These are phyloP conservation scores for Thyatira batis DNA, from an alignment of 2,888 invertebrate species.

Conservation along the genomic window DNA sequence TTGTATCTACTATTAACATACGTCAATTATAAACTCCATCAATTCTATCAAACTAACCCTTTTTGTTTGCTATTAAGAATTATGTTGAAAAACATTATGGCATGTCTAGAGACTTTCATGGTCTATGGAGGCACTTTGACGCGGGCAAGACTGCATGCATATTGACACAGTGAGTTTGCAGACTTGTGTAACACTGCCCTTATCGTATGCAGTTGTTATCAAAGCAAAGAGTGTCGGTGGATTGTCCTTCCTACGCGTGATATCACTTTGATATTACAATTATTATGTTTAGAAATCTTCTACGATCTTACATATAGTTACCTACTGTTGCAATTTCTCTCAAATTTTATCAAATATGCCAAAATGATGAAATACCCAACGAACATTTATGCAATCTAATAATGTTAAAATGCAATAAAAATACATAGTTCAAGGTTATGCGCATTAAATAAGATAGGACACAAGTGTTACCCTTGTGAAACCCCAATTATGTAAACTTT, in stretches of 20 bases:
- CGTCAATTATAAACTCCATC: no score
- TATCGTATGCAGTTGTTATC: constrained; percentile 21
- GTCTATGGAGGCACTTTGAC: not conserved
- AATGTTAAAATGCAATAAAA: no score
- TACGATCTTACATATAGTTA: not conserved
- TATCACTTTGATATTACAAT: constrained; percentile 4
- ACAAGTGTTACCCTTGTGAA: not conserved
- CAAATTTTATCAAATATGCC: not conserved
- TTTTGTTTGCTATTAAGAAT: no score
- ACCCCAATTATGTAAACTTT: not conserved
- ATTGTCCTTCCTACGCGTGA: constrained; percentile 19
- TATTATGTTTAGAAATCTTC: not conserved
- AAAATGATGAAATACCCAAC: no score
- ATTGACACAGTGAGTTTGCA: constrained; percentile 10
- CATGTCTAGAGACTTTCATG: not conserved
- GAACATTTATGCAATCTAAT: no score
- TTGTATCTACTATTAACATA: no score
- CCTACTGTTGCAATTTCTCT: constrained; percentile 1
- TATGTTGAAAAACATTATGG: not conserved
- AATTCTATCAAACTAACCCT: no score
- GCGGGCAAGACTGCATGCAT: constrained; percentile 9
- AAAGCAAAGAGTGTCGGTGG: constrained; percentile 18
- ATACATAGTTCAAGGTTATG: not conserved
- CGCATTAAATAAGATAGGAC: not conserved
- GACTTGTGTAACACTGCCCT: constrained; percentile 15